A percentile compares a stretch with the other conserved stretches of the same genome.
These are phyloP conservation scores for Colossoma macropomum DNA, from an alignment of 2,113 vertebrate genomes.

Conservation along the genomic window DNA sequence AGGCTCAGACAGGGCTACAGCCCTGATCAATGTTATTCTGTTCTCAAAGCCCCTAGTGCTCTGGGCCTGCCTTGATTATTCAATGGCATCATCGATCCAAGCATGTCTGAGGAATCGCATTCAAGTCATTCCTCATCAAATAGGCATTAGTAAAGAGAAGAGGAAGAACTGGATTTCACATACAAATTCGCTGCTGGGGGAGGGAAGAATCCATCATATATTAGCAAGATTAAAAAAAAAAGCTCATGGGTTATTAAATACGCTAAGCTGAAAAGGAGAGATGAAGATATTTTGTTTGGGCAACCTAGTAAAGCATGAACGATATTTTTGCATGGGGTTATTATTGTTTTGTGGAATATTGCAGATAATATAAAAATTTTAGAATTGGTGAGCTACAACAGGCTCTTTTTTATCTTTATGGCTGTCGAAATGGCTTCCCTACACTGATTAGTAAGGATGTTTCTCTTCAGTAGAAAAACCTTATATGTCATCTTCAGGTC, in stretches of 20 bases:
- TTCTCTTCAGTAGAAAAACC: not conserved
- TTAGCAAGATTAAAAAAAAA: not conserved
- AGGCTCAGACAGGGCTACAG: not conserved
- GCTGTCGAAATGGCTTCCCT: not conserved
- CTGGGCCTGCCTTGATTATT: constrained; percentile 56
- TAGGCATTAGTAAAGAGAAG: not conserved
- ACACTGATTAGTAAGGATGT: not conserved
- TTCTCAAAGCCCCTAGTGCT: constrained; percentile 40
- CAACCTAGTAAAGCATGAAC: not conserved
- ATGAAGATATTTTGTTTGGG: not conserved
- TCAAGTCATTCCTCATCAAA: constrained; percentile 43
- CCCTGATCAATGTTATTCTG: not conserved
- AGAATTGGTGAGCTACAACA: not conserved
- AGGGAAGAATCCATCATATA: not conserved
- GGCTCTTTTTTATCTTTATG: no score
- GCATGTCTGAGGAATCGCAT: constrained; percentile 51
- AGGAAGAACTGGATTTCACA: not conserved
- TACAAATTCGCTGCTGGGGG: not conserved
- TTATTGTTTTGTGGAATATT: not conserved
- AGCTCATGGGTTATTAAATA: not conserved
- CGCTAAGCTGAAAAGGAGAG: not conserved
- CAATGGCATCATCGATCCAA: constrained; percentile 53
- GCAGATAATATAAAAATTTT: not conserved
- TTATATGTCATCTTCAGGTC: not conserved
- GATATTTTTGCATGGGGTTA: not conserved